Conservation (phyloP, 2,113 vertebrate genomes). For the Glareola pratincola region DNA sequence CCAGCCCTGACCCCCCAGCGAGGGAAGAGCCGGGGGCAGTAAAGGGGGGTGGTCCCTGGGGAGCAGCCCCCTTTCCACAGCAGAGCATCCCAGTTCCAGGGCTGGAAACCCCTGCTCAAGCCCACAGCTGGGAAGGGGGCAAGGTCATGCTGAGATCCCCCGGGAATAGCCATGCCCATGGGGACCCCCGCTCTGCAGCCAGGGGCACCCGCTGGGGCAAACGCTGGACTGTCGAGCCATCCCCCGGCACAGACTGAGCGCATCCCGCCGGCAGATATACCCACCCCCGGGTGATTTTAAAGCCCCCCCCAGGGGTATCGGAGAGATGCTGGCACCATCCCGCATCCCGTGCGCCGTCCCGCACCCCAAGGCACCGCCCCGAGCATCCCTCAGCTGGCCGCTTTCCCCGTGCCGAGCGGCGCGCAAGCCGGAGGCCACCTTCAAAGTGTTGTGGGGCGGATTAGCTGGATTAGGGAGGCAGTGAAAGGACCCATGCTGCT, state of each 20-base stretch:
- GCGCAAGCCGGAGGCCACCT: conserved; percentile 82
- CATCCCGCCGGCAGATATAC: background rate
- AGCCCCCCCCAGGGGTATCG: background rate
- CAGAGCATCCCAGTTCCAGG: background rate
- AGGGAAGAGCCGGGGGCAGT: background rate
- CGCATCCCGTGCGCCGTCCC: rapidly evolving
- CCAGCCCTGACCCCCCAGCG: background rate
- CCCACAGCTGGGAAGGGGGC: background rate
- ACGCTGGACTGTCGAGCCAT: rapidly evolving
- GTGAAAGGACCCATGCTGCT: conserved; percentile 90
- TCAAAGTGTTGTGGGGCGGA: conserved; percentile 91
- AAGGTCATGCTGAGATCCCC: background rate
- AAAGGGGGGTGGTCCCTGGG: rapidly evolving
- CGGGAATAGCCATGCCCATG: background rate
- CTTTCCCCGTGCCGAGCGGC: conserved; percentile 35
- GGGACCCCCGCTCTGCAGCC: background rate
- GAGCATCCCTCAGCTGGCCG: background rate
- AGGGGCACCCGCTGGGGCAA: background rate
- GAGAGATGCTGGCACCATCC: background rate
- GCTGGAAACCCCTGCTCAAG: background rate
- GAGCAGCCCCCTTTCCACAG: background rate
- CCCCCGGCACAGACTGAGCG: rapidly evolving
- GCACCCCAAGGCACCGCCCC: background rate
- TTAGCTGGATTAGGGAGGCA: conserved; percentile 93
- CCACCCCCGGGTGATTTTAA: background rate